Percentiles rank a stretch among this genome's conserved stretches.
phyloP scores from a whole-genome alignment of 2,888 invertebrate species.

The Eurois occulta region DNA sequence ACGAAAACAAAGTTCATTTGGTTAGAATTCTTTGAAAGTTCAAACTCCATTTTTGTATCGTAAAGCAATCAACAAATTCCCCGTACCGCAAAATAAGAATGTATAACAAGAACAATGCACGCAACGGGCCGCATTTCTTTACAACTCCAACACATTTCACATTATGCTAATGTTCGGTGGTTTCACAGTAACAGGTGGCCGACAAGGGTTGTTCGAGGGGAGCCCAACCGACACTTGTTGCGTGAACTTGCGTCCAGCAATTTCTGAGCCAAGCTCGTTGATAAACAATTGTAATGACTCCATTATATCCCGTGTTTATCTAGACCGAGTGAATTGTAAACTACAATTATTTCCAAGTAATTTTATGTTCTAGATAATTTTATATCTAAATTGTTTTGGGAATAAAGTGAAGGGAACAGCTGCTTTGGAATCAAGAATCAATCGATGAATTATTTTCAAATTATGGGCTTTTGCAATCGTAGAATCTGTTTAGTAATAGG shows the following conservation, averaged over 20 bases:
- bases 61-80: constrained; percentile 44
- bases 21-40: constrained; percentile 30
- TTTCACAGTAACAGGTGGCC: constrained; percentile 81
- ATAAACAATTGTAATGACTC: constrained; percentile 73
- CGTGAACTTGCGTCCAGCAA: constrained; percentile 62
- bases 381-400: constrained; percentile 37
- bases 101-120: constrained; percentile 64
- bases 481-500: not conserved
- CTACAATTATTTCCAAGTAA: constrained; percentile 41
- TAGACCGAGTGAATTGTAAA: constrained; percentile 41
- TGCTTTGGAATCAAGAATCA: constrained; percentile 25
- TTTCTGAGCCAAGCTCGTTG: constrained; percentile 59
- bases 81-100: constrained; percentile 42
- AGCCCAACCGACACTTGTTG: constrained; percentile 81
- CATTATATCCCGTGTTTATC: constrained; percentile 66
- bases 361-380: constrained; percentile 31
- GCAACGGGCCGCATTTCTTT: constrained; percentile 64
- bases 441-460: constrained; percentile 38
- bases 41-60: constrained; percentile 33
- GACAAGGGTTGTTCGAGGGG: constrained; percentile 76
- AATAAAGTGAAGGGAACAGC: constrained; percentile 52
- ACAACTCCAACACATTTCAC: constrained; percentile 66
- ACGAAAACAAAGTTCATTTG: not conserved
- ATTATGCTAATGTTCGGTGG: constrained; percentile 72
- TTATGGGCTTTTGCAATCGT: constrained; percentile 50